A percentile compares a stretch with the other conserved stretches of the same genome.
phyloP scores from a whole-genome alignment of 1,140 invertebrate genomes.

The Philotrypesis tridentata region DNA sequence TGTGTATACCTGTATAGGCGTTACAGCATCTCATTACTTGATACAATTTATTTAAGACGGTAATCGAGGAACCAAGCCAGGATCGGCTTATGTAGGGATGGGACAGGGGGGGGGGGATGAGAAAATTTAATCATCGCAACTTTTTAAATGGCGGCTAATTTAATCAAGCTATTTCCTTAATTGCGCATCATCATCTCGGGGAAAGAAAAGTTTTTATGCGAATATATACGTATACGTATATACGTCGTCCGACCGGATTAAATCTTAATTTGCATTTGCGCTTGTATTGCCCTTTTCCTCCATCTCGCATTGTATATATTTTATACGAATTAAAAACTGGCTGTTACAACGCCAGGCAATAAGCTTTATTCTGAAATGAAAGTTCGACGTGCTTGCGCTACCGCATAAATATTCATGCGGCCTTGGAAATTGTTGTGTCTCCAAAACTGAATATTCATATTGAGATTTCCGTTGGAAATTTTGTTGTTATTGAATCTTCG shows the following conservation, averaged over 20 bases:
- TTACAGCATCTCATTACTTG: background rate
- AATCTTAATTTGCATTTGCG: background rate
- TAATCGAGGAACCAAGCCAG: background rate
- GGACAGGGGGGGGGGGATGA: too few species aligned
- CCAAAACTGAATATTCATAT: background rate
- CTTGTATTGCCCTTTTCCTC: too few species aligned
- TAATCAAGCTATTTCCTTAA: slow-evolving; percentile 7
- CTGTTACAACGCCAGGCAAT: background rate
- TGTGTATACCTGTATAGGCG: too few species aligned
- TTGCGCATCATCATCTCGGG: background rate
- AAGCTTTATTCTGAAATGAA: background rate
- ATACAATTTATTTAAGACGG: slow-evolving; percentile 21
- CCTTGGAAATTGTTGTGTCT: background rate
- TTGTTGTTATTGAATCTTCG: background rate
- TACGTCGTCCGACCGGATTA: background rate
- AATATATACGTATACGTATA: background rate
- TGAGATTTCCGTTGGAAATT: background rate
- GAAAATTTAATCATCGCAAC: slow-evolving; percentile 7
- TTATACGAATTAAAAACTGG: background rate
- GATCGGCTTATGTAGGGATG: background rate
- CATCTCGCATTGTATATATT: background rate
- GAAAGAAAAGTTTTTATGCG: background rate
- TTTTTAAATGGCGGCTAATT: background rate
- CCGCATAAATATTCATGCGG: background rate
- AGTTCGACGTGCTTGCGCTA: background rate